A percentile compares a stretch with the other conserved stretches of the same genome.
phyloP scores from a whole-genome alignment of 2,888 invertebrate genomes.

The Omphaloscelis lunosa region DNA sequence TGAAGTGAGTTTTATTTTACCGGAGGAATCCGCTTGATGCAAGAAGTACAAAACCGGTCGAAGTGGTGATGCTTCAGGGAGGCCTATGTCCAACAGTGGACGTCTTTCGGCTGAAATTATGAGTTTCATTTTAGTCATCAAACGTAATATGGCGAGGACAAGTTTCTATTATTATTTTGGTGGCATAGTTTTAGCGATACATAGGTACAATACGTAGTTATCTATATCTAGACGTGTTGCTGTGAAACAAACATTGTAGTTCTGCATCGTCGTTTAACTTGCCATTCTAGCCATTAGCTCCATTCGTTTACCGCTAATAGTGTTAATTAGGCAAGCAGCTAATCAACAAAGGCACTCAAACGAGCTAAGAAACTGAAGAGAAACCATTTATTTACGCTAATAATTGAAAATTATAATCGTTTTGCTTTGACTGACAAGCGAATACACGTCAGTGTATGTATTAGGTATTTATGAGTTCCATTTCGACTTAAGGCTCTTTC shows the following conservation, averaged over 20 bases:
- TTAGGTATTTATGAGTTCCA: too few species aligned
- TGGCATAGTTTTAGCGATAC: background rate
- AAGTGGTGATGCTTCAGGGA: too few species aligned
- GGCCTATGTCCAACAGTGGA: too few species aligned
- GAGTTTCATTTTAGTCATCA: too few species aligned
- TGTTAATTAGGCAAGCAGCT: constrained; percentile 49
- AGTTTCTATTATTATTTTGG: background rate
- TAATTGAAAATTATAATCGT: constrained; percentile 44
- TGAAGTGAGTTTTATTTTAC: background rate
- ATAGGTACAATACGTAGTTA: too few species aligned
- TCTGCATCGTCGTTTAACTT: constrained; percentile 14
- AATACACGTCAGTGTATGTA: constrained; percentile 1
- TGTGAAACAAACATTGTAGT: constrained; percentile 9
- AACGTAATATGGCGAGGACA: background rate
- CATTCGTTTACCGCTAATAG: constrained; percentile 45
- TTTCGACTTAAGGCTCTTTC: too few species aligned
- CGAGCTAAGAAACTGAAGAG: constrained; percentile 26
- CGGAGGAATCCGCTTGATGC: background rate
- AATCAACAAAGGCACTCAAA: constrained; percentile 50
- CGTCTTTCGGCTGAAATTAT: too few species aligned
- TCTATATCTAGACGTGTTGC: background rate
- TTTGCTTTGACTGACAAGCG: constrained; percentile 30
- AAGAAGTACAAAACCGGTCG: background rate
- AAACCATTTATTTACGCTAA: constrained; percentile 47
- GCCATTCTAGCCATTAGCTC: constrained; percentile 36